These are phyloP conservation scores for Pantherophis alleghaniensis DNA, from an alignment of 2,797 vertebrate genomes.

Conservation along the genomic window DNA sequence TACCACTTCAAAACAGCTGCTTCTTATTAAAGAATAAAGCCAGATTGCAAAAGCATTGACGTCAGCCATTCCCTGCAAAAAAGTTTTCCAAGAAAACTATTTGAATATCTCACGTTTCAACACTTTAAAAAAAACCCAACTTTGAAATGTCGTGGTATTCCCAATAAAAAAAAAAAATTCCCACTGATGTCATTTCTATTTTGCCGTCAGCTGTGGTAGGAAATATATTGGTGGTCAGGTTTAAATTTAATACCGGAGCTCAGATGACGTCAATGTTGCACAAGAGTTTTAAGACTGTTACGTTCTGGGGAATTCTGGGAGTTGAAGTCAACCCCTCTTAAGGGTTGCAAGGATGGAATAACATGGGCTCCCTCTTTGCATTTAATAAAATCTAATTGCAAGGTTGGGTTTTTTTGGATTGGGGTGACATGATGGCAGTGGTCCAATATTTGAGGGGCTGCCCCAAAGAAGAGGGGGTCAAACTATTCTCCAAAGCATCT, in stretches of 20 bases:
- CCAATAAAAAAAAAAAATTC: no score
- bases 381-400: not conserved
- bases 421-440: not conserved
- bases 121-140: not conserved
- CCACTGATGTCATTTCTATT: not conserved
- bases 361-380: not conserved
- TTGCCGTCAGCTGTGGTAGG: not conserved
- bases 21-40: not conserved
- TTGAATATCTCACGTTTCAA: not conserved
- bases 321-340: not conserved
- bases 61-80: not conserved
- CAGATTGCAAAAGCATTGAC: not conserved
- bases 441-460: not conserved
- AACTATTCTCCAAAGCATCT: not conserved
- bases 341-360: not conserved
- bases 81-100: not conserved
- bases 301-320: not conserved
- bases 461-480: not conserved
- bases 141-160: not conserved
- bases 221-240: not conserved
- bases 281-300: not conserved
- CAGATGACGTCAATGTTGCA: not conserved
- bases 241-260: not conserved
- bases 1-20: not conserved
- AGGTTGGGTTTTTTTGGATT: not conserved